Conservation (phyloP, 2,113 vertebrate genomes). For the Lampris megalopsis region DNA sequence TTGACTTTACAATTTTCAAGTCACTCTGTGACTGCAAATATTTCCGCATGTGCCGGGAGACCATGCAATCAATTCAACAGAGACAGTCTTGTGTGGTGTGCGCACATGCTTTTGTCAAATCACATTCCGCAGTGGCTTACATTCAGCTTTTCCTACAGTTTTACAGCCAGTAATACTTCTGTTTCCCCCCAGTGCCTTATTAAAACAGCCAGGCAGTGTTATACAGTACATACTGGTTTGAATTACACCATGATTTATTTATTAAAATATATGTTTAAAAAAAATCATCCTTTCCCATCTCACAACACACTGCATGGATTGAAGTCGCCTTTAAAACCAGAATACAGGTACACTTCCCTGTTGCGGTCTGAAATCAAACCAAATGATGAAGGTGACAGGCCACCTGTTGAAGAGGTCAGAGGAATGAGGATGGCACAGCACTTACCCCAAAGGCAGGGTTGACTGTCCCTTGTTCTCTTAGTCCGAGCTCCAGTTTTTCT, state of each 20-base stretch:
- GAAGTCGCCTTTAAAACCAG: neutral
- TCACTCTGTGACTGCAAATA: neutral
- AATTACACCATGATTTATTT: neutral
- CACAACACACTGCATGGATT: neutral
- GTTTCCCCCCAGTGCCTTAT: neutral
- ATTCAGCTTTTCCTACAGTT: constrained; percentile 11
- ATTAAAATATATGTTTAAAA: neutral
- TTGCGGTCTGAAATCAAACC: neutral
- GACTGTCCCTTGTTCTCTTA: constrained; percentile 46
- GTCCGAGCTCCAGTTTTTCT: constrained; percentile 62
- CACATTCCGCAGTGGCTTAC: constrained; percentile 68
- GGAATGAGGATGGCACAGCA: neutral
- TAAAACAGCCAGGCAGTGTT: neutral
- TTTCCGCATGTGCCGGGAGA: neutral
- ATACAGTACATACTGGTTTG: neutral
- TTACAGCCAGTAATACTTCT: constrained; percentile 2
- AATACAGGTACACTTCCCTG: too few species aligned
- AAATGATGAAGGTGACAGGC: neutral
- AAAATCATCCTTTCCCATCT: too few species aligned
- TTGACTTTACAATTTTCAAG: neutral
- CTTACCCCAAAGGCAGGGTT: constrained; percentile 73
- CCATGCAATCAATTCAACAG: neutral
- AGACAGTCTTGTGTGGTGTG: neutral
- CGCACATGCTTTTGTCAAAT: constrained; percentile 24
- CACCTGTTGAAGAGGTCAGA: neutral